Base-by-base conservation (phyloP, 1,140 invertebrate genomes). In the Megathymus violae region DNA sequence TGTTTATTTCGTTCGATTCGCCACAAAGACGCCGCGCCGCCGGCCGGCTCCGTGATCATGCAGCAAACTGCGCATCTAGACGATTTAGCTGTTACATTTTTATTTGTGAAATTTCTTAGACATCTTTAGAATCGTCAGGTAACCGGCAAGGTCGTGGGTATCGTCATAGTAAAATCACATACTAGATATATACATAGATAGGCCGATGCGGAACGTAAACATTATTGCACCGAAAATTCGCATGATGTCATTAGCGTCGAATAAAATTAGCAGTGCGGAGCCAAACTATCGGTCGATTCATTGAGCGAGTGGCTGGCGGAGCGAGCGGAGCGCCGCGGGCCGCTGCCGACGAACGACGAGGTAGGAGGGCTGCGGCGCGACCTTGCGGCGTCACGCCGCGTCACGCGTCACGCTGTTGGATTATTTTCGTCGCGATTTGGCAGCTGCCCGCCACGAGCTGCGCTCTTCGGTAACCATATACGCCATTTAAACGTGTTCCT, bases 361-460 rank as follows among this genome's bases (percentile, higher is more conserved):
- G 88, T 89, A 80, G 54, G 62, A 80, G 54, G 62, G 48, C 60
- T 34, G 66, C 73, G 69, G 47, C 66, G 81, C 82, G 87, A 88
- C 85, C 85, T 90, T 90, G 84, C 82, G 65, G 67, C 79, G 82
- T 85, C 80, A 83, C 70, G 67, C 64, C 69, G 62, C 82, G 79
- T 79, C 81, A 78, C 80, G 78, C 62, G 68, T 70, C 80, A 78
- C 78, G 78, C 78, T 76, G 76, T 54, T 56, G 62, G 63, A 81
- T 80, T 90, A 90, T 90, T 90, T 90, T 84, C 79, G 88, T 88
- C 82, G 80, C 71, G 52, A 78, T 87, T 85, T 88, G 88, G 88
- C 88, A 89, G 79, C 82, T 76, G 69, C 64, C 76, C 61, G 71
- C 64, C 68, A 63, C 62, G 71, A 74, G 58, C 65, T 61, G 64